These are phyloP conservation scores for Apodemia zela DNA, from an alignment of 2,888 invertebrate genomes.

Conservation along the genomic window DNA sequence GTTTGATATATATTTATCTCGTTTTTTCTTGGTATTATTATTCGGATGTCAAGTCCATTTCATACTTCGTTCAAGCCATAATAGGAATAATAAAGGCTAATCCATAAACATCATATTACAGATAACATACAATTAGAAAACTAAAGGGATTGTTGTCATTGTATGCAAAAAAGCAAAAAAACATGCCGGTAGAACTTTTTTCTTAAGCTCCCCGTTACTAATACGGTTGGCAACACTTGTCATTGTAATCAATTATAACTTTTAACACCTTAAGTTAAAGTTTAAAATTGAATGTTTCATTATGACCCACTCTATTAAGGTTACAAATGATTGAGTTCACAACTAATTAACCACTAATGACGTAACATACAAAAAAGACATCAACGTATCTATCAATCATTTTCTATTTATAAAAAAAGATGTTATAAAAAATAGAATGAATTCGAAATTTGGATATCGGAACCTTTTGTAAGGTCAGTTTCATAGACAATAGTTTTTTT, in stretches of 20 bases:
- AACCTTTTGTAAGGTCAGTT: conserved; percentile 29
- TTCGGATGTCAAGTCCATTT: too few species aligned
- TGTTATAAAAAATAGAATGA: conserved; percentile 37
- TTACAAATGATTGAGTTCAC: conserved; percentile 70
- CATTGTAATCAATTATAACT: background rate
- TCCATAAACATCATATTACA: background rate
- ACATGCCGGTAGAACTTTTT: conserved; percentile 13
- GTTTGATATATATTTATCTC: too few species aligned
- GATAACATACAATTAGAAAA: background rate
- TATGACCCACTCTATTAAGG: conserved; percentile 36
- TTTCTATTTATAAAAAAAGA: conserved; percentile 33
- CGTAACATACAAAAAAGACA: conserved; percentile 34
- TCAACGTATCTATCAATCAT: conserved; percentile 35
- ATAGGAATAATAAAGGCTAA: background rate
- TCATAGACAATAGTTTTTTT: conserved; percentile 9
- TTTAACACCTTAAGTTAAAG: background rate
- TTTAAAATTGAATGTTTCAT: background rate
- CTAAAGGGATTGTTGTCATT: conserved; percentile 12
- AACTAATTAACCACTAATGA: conserved; percentile 43
- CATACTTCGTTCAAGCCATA: too few species aligned
- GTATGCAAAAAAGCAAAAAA: conserved; percentile 16
- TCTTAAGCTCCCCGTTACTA: conserved; percentile 20
- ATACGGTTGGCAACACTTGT: conserved; percentile 19
- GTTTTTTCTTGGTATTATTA: too few species aligned
- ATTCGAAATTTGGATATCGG: conserved; percentile 66